These are phyloP conservation scores for Orchesella cincta DNA, from an alignment of 1,140 invertebrate genomes.

Conservation along the genomic window DNA sequence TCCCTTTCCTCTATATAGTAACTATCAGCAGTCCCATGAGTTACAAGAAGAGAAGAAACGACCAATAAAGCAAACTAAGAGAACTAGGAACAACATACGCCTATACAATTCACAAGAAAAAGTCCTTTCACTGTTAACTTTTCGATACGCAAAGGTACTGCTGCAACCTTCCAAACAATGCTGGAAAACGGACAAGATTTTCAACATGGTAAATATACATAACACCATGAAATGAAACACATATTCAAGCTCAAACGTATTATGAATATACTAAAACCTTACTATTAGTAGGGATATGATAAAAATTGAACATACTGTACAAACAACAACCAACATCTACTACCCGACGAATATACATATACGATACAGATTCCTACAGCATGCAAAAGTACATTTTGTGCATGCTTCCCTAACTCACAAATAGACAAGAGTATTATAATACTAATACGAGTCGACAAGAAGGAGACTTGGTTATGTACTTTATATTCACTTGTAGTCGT, in stretches of 20 bases:
- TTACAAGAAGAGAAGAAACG: neutral
- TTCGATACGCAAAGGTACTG: too few relatives aligned
- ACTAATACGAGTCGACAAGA: neutral
- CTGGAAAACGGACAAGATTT: too few relatives aligned
- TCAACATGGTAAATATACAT: too few relatives aligned
- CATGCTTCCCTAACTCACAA: neutral
- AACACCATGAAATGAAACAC: too few relatives aligned
- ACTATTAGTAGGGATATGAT: neutral
- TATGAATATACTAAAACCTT: neutral
- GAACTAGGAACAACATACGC: neutral
- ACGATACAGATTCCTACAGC: neutral
- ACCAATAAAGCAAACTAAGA: conserved; percentile 3
- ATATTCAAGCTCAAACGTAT: neutral
- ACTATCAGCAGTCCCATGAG: neutral
- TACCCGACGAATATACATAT: neutral
- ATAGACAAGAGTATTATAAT: neutral
- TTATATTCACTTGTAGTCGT: neutral
- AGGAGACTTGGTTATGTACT: neutral
- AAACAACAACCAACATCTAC: neutral
- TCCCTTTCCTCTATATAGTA: neutral
- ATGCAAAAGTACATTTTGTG: neutral
- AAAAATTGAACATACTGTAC: neutral
- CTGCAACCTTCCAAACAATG: neutral
- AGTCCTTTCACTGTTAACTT: neutral
- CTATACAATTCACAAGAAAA: neutral